phyloP scores from a whole-genome alignment of 1,140 invertebrate species.

The Drosophila arawakana region DNA sequence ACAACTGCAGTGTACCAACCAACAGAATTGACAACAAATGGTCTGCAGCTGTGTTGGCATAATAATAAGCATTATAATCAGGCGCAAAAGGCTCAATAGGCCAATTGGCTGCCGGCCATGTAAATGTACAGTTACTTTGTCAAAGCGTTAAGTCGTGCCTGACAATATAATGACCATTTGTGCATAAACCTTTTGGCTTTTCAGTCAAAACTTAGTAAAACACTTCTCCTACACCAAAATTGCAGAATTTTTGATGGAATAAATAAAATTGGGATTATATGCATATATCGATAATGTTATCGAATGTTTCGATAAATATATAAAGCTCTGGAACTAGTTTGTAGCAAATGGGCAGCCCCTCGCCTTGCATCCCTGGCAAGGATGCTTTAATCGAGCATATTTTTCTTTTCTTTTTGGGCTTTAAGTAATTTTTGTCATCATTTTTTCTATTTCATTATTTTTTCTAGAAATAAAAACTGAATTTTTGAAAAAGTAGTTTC shows the following conservation, averaged over 20 bases:
- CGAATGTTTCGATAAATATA: neutral
- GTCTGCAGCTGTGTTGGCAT: conserved; percentile 70
- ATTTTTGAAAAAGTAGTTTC: no score
- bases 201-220: conserved; percentile 41
- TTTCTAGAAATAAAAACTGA: no score
- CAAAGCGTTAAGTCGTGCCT: conserved; percentile 71
- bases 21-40: conserved; percentile 54
- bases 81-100: conserved; percentile 78
- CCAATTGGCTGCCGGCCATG: conserved; percentile 69
- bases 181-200: conserved; percentile 52
- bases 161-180: conserved; percentile 72
- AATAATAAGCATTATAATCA: conserved; percentile 80
- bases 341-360: neutral
- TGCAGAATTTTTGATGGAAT: neutral
- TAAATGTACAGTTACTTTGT: conserved; percentile 64
- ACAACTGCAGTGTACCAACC: conserved; percentile 47
- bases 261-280: neutral
- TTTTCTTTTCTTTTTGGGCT: no score
- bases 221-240: neutral
- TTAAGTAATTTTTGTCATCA: neutral
- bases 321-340: neutral
- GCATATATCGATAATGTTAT: neutral
- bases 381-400: no score
- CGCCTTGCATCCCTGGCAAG: neutral
- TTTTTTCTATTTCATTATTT: no score